Evolutionary conservation across 2,113 vertebrate species (phyloP), one percentile per base, ranked within the genome.

Genomic region (Myrmecobius fasciatus): DNA sequence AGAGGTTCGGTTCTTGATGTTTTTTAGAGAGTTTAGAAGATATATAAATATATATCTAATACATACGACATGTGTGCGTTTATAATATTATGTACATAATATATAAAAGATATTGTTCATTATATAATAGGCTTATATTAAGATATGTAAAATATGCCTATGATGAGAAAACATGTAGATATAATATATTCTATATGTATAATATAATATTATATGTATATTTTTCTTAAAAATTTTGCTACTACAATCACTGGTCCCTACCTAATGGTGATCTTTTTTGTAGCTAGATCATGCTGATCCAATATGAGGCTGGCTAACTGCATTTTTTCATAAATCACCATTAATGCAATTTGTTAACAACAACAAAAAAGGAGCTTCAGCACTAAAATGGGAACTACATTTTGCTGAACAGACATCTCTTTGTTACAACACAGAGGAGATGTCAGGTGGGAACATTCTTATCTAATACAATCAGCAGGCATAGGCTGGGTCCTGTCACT

Each of bases 261-360:
- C 52, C 7, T 1, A 0, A 28, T 3, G 0, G 3, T 25, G 9
- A 0, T 8, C 12, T 10, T 3, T 53, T 11, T 4, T 22, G 3
- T 5, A 14, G 22, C n/a, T 24, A 83, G n/a, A 43, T 83, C 67
- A 43, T 83, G 67, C 67, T 83, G n/a, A 43, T n/a, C 7, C 67
- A 43, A 43, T 83, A 83, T 43, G 67, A 43, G n/a, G 36, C 60
- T 83, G n/a, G 7, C 26, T 25, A 43, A 10, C 3, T 1, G 5
- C 0, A 25, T 49, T 51, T 67, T 89, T 8, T 26, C 36, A 1
- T 51, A 51, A 75, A 49, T n/a, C 22, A 2, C 36, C 22, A 25
- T 28, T n/a, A 26, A 46, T 25, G 22, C 52, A 9, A 7, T 46
- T n/a, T 5, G 36, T n/a, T 91, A 36, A 43, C 67, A n/a, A 31